These are phyloP conservation scores for Ceriagrion tenellum DNA, from an alignment of 2,888 invertebrate species.

Conservation along the genomic window DNA sequence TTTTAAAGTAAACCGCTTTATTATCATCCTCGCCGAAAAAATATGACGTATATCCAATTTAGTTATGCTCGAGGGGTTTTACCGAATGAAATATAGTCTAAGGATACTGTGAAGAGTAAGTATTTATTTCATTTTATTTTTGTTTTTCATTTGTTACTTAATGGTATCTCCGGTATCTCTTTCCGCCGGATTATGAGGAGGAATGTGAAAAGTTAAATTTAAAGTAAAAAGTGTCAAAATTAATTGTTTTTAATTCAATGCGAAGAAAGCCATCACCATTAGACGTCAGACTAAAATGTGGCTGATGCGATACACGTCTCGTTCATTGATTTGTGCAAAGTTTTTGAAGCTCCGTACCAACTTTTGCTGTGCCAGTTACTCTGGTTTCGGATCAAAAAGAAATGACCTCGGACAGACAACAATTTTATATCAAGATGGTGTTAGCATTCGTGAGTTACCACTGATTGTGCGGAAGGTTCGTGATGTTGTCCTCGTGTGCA, in stretches of 20 bases:
- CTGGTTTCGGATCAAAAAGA: constrained; percentile 63
- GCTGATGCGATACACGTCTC: neutral
- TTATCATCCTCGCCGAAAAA: no score
- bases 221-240: neutral
- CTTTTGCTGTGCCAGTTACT: neutral
- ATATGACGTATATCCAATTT: no score
- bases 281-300: neutral
- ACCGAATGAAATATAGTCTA: neutral
- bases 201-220: neutral
- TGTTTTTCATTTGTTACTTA: neutral
- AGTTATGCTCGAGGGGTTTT: no score
- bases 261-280: neutral
- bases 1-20: no score
- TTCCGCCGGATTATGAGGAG: neutral
- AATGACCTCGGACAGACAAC: constrained; percentile 77
- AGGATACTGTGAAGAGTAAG: neutral
- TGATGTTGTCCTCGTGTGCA: constrained; percentile 50
- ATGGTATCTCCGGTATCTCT: neutral
- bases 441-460: constrained; percentile 85
- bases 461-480: constrained; percentile 80
- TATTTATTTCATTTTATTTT: neutral
- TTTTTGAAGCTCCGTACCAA: neutral
- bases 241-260: neutral
- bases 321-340: neutral
- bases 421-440: constrained; percentile 84